Percentiles rank a stretch among this genome's conserved stretches.
Conservation (phyloP, 1,140 invertebrate genomes). For the Zaprionus tsacasi region DNA sequence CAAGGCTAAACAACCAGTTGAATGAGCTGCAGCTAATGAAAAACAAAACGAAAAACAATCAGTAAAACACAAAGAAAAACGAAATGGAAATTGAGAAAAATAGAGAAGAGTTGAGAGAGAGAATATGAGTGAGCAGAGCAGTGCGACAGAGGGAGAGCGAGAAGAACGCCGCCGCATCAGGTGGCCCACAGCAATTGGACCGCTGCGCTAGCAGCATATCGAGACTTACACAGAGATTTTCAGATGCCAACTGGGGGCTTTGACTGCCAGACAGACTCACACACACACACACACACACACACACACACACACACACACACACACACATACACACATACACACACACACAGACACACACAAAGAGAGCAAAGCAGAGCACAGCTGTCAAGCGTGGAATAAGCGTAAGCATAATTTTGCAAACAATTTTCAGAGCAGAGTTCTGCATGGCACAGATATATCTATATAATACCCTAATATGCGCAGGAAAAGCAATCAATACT, state of each 20-base stretch:
- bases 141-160: background rate
- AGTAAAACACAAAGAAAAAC: background rate
- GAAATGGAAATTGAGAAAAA: background rate
- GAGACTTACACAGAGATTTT: background rate
- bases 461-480: too few relatives aligned
- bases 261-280: background rate
- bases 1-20: slow-evolving; percentile 23
- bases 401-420: too few relatives aligned
- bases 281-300: background rate
- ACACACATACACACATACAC: background rate
- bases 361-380: background rate
- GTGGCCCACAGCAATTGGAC: background rate
- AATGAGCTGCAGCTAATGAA: slow-evolving; percentile 10
- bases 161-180: background rate
- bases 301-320: background rate
- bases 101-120: background rate
- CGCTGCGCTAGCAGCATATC: background rate
- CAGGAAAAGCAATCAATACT: too few relatives aligned
- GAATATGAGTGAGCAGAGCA: background rate
- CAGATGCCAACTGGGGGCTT: background rate
- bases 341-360: too few relatives aligned
- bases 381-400: background rate
- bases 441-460: too few relatives aligned
- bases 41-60: background rate
- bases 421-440: too few relatives aligned